phyloP scores from a whole-genome alignment of 2,888 invertebrate genomes.

The Coecobrya sp. region DNA sequence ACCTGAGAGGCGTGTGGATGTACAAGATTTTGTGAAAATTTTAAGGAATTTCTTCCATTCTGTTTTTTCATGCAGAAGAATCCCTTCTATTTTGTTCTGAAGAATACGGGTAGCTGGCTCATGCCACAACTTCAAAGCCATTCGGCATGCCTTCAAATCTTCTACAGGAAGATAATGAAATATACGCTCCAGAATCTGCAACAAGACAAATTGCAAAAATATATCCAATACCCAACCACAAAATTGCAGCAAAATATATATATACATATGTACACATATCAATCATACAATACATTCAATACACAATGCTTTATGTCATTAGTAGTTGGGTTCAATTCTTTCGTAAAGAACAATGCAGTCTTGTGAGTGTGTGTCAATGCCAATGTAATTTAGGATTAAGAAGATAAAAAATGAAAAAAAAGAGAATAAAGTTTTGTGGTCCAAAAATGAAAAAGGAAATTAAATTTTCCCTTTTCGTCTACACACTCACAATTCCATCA shows the following conservation, averaged over 20 bases:
- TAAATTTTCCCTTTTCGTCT: constrained; percentile 16
- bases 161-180: constrained; percentile 75
- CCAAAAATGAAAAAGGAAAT: constrained; percentile 9
- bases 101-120: constrained; percentile 71
- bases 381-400: constrained; percentile 23
- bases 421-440: not conserved
- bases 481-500: not conserved
- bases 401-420: not conserved
- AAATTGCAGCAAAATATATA: not conserved
- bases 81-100: constrained; percentile 68
- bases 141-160: constrained; percentile 81
- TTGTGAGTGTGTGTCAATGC: not conserved
- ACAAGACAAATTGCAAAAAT: too few relatives aligned
- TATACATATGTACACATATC: not conserved
- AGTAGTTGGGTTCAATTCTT: not conserved
- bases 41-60: constrained; percentile 83
- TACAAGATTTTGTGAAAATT: constrained; percentile 74
- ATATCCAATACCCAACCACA: too few relatives aligned
- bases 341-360: not conserved
- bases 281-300: not conserved
- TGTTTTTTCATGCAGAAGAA: constrained; percentile 78
- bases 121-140: constrained; percentile 80
- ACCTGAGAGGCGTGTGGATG: constrained; percentile 64
- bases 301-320: not conserved
- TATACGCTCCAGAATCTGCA: constrained; percentile 72